Conservation (phyloP, 2,113 vertebrate species). For the Hemiscyllium ocellatum region DNA sequence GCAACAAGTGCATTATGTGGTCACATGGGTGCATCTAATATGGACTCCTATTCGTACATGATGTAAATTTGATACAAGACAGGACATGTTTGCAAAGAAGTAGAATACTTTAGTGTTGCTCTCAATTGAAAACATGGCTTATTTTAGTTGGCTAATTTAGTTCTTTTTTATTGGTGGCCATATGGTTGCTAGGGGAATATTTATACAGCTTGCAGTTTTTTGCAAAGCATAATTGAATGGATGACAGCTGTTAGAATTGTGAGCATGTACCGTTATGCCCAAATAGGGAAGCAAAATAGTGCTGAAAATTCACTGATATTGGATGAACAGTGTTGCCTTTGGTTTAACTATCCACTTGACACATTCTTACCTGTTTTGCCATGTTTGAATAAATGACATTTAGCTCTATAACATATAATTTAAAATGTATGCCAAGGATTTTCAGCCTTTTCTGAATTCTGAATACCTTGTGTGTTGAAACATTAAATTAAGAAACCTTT, state of each 20-base stretch:
- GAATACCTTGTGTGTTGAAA: background rate
- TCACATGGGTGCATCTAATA: background rate
- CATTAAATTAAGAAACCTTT: background rate
- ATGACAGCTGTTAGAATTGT: slow-evolving; percentile 22
- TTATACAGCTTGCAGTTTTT: slow-evolving; percentile 8
- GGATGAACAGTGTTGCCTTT: background rate
- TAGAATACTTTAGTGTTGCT: slow-evolving; percentile 13
- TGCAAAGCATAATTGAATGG: background rate
- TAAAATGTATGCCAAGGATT: background rate
- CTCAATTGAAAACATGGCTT: background rate
- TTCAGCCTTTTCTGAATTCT: background rate
- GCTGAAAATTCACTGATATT: background rate
- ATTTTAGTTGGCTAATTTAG: slow-evolving; percentile 26
- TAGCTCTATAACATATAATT: slow-evolving; percentile 17
- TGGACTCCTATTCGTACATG: background rate
- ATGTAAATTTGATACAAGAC: background rate
- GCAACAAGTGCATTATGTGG: background rate
- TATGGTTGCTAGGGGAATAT: slow-evolving; percentile 16
- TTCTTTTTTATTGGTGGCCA: background rate
- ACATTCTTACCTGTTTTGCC: slow-evolving; percentile 17
- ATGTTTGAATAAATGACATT: background rate
- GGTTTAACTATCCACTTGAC: background rate
- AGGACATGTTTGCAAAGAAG: background rate
- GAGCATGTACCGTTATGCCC: background rate
- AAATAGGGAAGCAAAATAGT: background rate